Evolutionary conservation across 2,888 invertebrate genomes (phyloP), one percentile per base, ranked within the genome.

Genomic region (Melanchra persicariae): DNA sequence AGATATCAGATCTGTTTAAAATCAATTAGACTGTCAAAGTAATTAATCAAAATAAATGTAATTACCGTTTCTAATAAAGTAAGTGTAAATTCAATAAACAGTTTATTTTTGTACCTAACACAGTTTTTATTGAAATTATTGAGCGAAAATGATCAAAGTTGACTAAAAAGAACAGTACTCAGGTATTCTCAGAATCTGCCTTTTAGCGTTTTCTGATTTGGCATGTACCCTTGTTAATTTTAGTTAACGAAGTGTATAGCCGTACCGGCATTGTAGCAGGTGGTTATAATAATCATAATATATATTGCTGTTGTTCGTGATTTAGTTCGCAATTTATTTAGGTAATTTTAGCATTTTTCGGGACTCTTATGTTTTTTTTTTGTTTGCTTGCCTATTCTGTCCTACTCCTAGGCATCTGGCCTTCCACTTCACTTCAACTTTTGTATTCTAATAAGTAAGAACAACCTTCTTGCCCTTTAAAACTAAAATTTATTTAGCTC

Each of bases 191-290:
- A 30, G 58, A 65, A 67, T 58, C 54, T 79, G 40, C 52, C 49
- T 70, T 68, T 65, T 62, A 40, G 34, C 54, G 40, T 65, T 70
- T 68, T 66, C 45, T 57, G 58, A 49, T 71, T 34, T 57, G n/a
- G 37, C 54, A 37, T 54, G 58, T 54, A 51, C 55, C 66, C 64
- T 79, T 75, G 79, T 79, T 81, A 81, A 76, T 81, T 83, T 75
- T n/a, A 79, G 59, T 49, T 82, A 73, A 66, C 70, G 70, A 75
- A 73, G 70, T 79, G 79, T 60, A 61, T 60, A 61, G 51, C 54
- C 19, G 30, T 60, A 67, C 19, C 24, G 19, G n/a, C 59, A 34
- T 60, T 67, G 37, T 72, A 59, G 15, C 4, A 37, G 6, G 19
- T 26, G 19, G 52, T 45, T 26, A 37, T 24, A n/a, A 37, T 52